Conservation (phyloP, 2,113 vertebrate genomes). For the Talpa occidentalis region DNA sequence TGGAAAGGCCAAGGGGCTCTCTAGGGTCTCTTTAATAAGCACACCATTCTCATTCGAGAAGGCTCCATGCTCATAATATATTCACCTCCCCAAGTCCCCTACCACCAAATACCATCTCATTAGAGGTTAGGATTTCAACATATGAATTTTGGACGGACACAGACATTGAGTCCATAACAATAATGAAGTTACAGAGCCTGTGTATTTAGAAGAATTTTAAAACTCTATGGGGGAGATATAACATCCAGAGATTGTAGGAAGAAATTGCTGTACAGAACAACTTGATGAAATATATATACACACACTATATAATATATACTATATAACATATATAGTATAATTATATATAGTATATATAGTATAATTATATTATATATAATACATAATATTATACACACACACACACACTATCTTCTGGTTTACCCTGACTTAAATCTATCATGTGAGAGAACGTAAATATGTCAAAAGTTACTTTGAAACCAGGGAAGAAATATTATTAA, state of each 20-base stretch:
- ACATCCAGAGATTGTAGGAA: neutral
- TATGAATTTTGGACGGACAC: neutral
- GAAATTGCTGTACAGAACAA: neutral
- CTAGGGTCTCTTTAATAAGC: neutral
- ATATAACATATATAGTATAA: too few relatives aligned
- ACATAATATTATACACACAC: too few relatives aligned
- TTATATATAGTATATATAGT: too few relatives aligned
- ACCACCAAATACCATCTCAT: neutral
- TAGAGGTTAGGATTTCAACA: neutral
- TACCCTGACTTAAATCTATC: neutral
- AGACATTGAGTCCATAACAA: neutral
- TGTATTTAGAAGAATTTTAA: neutral
- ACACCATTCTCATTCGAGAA: neutral
- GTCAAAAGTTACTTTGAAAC: slow-evolving; percentile 62
- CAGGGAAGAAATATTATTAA: slow-evolving; percentile 50
- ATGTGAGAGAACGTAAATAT: slow-evolving; percentile 49
- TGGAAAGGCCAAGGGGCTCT: too few relatives aligned
- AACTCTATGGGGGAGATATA: neutral
- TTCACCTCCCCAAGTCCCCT: neutral
- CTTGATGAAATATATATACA: neutral
- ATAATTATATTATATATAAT: too few relatives aligned
- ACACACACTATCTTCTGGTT: neutral
- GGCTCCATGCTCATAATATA: neutral
- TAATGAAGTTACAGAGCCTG: neutral
- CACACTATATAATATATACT: neutral